These are phyloP conservation scores for Buceros bicornis DNA, from an alignment of 2,797 vertebrate species.

Conservation along the genomic window DNA sequence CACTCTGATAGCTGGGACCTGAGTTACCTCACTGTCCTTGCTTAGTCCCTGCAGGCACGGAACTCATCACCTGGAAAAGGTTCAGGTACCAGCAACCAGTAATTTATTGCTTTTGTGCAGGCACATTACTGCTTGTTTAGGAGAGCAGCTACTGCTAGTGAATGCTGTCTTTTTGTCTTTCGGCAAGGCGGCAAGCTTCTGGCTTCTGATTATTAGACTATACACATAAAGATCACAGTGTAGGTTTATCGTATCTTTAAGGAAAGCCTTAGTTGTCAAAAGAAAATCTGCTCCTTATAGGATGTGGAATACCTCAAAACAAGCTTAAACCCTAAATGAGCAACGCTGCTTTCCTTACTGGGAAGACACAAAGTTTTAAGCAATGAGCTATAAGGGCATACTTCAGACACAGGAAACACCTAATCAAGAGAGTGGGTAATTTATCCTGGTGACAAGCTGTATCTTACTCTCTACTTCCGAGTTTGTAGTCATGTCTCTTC, in stretches of 20 bases:
- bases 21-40: neutral
- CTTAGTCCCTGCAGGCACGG: neutral
- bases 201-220: neutral
- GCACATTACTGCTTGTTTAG: neutral
- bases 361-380: neutral
- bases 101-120: neutral
- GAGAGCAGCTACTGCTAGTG: neutral
- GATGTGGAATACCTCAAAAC: neutral
- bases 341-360: neutral
- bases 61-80: neutral
- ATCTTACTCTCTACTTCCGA: neutral
- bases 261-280: neutral
- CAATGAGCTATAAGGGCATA: neutral
- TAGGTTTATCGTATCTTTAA: neutral
- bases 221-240: neutral
- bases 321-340: neutral
- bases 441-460: neutral
- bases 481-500: neutral
- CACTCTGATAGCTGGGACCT: neutral
- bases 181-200: neutral
- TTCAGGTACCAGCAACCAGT: neutral
- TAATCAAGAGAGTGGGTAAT: neutral
- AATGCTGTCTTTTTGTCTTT: neutral
- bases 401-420: neutral
- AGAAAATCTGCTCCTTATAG: neutral